Conservation (phyloP, 2,888 invertebrate genomes). For the Panzeria rudis region DNA sequence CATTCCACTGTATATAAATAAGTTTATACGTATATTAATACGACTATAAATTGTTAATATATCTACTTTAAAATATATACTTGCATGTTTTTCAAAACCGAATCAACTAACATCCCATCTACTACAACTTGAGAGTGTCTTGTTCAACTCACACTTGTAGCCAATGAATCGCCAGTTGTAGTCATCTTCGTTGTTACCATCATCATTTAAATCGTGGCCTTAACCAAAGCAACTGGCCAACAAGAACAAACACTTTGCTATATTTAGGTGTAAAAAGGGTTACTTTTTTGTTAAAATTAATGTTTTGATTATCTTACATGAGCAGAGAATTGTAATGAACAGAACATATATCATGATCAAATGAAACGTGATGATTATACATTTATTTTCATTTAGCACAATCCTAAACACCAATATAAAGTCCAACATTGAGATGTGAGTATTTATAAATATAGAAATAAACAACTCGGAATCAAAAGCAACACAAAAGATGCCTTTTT, state of each 20-base stretch:
- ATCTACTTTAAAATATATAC: constrained; percentile 43
- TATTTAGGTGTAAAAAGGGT: constrained; percentile 63
- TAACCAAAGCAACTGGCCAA: constrained; percentile 36
- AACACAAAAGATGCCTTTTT: not conserved
- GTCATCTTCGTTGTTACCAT: constrained; percentile 32
- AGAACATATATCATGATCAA: constrained; percentile 71
- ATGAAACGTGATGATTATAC: constrained; percentile 69
- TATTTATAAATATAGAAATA: constrained; percentile 24
- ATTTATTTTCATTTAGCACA: constrained; percentile 65
- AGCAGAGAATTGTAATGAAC: constrained; percentile 70
- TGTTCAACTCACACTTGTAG: constrained; percentile 22
- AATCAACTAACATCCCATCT: constrained; percentile 41
- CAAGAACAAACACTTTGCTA: constrained; percentile 19
- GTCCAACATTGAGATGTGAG: not conserved
- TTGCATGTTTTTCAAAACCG: constrained; percentile 62
- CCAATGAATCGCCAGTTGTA: constrained; percentile 23
- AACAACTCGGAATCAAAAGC: constrained; percentile 20
- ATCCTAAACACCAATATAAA: constrained; percentile 2
- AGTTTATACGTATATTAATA: not conserved
- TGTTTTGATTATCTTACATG: constrained; percentile 72
- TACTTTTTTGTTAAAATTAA: constrained; percentile 63
- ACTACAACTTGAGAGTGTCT: constrained; percentile 23
- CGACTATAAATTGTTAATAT: constrained; percentile 18
- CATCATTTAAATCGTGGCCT: constrained; percentile 38
- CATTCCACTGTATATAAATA: constrained; percentile 14